Evolutionary conservation across 2,113 vertebrate species (phyloP).

Genomic region (Ochotona princeps): DNA sequence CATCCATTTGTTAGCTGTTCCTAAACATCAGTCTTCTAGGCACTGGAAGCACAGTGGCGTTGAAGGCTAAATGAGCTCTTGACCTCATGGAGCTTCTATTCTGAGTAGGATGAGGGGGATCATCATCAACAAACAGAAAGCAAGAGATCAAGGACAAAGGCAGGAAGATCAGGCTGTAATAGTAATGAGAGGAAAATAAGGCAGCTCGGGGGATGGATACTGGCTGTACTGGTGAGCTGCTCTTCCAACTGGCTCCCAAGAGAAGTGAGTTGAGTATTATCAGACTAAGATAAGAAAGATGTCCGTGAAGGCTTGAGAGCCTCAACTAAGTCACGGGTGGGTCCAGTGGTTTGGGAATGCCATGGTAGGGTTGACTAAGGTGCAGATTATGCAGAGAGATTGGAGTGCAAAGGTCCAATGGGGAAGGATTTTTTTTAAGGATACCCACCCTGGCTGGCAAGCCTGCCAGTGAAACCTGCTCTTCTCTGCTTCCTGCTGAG

Average conservation of each 20-base stretch:
- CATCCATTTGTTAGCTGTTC: not conserved
- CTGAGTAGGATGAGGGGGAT: not conserved
- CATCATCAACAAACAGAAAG: not conserved
- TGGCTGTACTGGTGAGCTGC: too few relatives aligned
- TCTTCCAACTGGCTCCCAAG: not conserved
- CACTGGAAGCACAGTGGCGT: too few relatives aligned
- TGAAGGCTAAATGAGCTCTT: not conserved
- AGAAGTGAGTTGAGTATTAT: not conserved
- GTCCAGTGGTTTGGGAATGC: accelerated
- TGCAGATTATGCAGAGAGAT: too few relatives aligned
- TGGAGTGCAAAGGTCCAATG: not conserved
- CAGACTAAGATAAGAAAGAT: not conserved
- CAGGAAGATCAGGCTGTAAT: accelerated
- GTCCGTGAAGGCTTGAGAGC: not conserved
- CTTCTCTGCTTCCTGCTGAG: not conserved
- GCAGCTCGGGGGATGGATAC: not conserved
- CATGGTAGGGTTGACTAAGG: not conserved
- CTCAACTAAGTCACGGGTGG: not conserved
- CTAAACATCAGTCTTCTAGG: not conserved
- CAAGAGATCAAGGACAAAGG: not conserved
- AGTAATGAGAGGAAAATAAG: not conserved
- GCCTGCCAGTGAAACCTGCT: not conserved
- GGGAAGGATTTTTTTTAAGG: not conserved
- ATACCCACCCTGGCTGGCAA: not conserved
- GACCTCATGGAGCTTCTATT: not conserved